Percentiles rank a stretch among this genome's conserved stretches.
These are phyloP conservation scores for Melieria omissa DNA, from an alignment of 2,888 invertebrate species.

Conservation along the genomic window DNA sequence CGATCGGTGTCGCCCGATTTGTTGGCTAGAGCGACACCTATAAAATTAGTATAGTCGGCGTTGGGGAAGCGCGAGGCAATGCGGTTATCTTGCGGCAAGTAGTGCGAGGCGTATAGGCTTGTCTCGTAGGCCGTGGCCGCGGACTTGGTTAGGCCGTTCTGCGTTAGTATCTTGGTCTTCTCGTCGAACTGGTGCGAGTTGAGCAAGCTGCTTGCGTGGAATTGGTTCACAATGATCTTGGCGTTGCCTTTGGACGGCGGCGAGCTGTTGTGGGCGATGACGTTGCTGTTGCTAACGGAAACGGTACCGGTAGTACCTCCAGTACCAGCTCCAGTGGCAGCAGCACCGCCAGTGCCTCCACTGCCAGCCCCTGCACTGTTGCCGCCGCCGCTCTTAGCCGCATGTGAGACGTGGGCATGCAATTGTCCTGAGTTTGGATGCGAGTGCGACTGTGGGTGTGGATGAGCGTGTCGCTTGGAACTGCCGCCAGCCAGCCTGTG, in stretches of 20 bases:
- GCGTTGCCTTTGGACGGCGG: constrained; percentile 14
- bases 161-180: constrained; percentile 57
- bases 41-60: constrained; percentile 49
- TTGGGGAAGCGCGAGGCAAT: constrained; percentile 33
- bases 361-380: background rate
- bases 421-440: constrained; percentile 11
- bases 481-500: constrained; percentile 31
- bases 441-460: constrained; percentile 26
- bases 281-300: constrained; percentile 5
- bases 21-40: constrained; percentile 52
- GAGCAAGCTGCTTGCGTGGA: constrained; percentile 64
- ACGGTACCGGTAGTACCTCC: background rate
- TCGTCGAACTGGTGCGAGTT: constrained; percentile 57
- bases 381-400: constrained; percentile 13
- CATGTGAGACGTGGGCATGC: constrained; percentile 2
- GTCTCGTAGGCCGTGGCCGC: constrained; percentile 59
- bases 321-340: constrained; percentile 2
- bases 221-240: constrained; percentile 64
- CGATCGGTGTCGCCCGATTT: constrained; percentile 36
- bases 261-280: constrained; percentile 16
- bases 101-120: constrained; percentile 58
- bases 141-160: constrained; percentile 59
- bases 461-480: constrained; percentile 44
- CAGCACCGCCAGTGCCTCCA: background rate
- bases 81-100: constrained; percentile 49